These are phyloP conservation scores for Lithophane socia DNA, from an alignment of 2,888 invertebrate species.

Conservation along the genomic window DNA sequence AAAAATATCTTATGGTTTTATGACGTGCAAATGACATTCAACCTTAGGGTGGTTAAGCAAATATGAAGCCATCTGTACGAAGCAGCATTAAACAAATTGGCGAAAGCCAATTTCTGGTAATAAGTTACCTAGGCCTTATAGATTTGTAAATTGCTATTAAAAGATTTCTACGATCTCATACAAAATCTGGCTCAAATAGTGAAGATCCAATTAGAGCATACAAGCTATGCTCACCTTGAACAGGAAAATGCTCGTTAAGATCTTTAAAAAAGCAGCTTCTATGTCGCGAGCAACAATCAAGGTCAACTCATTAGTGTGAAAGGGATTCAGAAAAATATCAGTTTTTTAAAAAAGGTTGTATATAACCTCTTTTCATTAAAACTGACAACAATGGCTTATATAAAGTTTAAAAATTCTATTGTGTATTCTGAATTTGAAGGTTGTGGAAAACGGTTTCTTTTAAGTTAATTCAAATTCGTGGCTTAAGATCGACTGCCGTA, in stretches of 20 bases:
- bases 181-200: conserved; percentile 10
- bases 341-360: background rate
- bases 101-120: no score
- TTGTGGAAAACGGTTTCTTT: background rate
- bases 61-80: background rate
- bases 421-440: conserved; percentile 47
- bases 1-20: background rate
- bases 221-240: conserved; percentile 38
- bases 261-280: conserved; percentile 40
- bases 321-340: conserved; percentile 45
- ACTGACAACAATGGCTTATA: conserved; percentile 59
- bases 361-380: conserved; percentile 60
- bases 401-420: conserved; percentile 59
- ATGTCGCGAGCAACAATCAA: conserved; percentile 54
- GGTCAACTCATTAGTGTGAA: conserved; percentile 65
- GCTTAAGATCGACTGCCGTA: background rate
- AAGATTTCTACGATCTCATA: background rate
- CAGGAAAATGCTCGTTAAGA: conserved; percentile 54
- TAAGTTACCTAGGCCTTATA: background rate
- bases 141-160: background rate
- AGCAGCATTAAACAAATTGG: no score
- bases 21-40: background rate
- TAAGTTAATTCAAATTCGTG: background rate
- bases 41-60: background rate
- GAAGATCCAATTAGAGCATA: conserved; percentile 42